Evolutionary conservation across 2,797 vertebrate genomes (phyloP).

Genomic region (Pteronotus mesoamericanus): DNA sequence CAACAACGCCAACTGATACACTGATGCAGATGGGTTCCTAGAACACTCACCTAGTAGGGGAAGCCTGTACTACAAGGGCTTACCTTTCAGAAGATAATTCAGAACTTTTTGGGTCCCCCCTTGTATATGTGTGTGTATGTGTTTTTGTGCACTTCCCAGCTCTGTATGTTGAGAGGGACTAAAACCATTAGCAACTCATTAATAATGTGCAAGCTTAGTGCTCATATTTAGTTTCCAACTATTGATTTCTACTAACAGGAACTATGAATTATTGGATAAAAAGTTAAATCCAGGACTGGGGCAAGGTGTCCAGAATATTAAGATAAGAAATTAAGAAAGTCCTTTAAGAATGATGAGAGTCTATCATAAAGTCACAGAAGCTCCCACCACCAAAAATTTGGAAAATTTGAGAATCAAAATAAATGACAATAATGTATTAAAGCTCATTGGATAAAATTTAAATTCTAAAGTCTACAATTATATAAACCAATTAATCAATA

Average conservation of each 20-base stretch:
- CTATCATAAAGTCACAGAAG: neutral
- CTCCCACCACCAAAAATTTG: neutral
- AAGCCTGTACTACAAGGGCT: no score
- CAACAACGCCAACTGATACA: no score
- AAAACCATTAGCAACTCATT: neutral
- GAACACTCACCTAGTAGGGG: no score
- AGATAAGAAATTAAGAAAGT: neutral
- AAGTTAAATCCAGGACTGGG: neutral
- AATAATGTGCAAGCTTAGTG: neutral
- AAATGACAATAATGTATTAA: neutral
- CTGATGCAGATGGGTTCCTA: no score
- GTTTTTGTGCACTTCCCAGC: neutral
- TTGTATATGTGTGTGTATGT: neutral
- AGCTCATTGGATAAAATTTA: neutral
- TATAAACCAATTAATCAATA: neutral
- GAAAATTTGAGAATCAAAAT: neutral
- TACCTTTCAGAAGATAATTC: no score
- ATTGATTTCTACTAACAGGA: neutral
- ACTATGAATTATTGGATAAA: neutral
- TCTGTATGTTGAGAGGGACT: neutral
- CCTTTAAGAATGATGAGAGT: neutral
- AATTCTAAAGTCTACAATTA: neutral
- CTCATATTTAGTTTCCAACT: neutral
- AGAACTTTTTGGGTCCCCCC: no score
- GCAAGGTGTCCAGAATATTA: no score